phyloP scores from a whole-genome alignment of 2,113 vertebrate species.

The Takifugu flavidus region DNA sequence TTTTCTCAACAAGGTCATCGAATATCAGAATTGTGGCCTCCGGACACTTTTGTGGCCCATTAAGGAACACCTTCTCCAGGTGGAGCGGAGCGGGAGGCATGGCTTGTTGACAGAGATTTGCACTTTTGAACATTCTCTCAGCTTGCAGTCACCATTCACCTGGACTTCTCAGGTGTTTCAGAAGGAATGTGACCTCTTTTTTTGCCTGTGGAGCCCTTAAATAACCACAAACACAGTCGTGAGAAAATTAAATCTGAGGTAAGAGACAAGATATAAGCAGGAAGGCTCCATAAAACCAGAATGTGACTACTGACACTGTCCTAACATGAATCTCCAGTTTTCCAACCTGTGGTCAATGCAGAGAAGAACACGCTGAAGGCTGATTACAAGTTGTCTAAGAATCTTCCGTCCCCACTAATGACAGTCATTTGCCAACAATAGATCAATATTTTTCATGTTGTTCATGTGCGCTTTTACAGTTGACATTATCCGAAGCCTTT shows the following conservation, averaged over 20 bases:
- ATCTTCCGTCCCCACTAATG: too few relatives aligned
- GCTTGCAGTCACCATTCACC: conserved; percentile 55
- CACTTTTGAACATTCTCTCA: conserved; percentile 58
- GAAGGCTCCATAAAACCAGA: background rate
- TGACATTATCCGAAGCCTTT: too few relatives aligned
- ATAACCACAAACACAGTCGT: conserved; percentile 41
- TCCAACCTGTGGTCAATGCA: background rate
- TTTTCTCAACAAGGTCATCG: conserved; percentile 67
- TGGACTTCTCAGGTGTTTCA: conserved; percentile 62
- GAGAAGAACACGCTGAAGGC: conserved; percentile 1
- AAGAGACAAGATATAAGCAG: conserved; percentile 24
- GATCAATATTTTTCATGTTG: too few relatives aligned
- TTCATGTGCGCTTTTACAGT: too few relatives aligned
- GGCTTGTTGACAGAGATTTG: conserved; percentile 67
- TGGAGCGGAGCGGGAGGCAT: conserved; percentile 57
- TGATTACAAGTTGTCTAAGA: too few relatives aligned
- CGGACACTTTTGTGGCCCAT: conserved; percentile 68
- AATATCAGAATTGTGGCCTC: conserved; percentile 68
- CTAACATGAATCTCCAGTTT: too few relatives aligned
- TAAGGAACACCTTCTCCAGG: conserved; percentile 72
- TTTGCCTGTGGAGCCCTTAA: conserved; percentile 12
- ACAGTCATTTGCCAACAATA: too few relatives aligned
- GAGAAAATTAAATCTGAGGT: conserved; percentile 33
- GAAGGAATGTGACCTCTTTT: conserved; percentile 46
- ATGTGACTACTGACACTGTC: too few relatives aligned